phyloP scores from a whole-genome alignment of 2,113 vertebrate genomes.

The Chrysochloris asiatica region DNA sequence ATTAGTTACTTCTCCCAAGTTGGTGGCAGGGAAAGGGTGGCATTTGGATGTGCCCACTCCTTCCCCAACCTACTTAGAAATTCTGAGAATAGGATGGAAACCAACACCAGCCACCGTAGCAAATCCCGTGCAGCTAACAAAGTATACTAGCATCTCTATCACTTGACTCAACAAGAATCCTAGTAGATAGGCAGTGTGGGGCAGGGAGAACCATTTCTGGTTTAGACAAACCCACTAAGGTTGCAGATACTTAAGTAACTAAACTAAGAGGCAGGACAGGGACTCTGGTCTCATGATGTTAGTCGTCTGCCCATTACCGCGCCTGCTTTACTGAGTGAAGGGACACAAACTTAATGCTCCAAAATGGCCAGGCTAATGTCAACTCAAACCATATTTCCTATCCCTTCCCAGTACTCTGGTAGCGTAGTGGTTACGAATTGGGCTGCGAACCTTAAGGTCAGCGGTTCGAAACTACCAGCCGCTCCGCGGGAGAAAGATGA shows the following conservation, averaged over 20 bases:
- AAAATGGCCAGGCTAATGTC: too few relatives aligned
- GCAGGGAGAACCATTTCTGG: background rate
- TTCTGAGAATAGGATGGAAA: background rate
- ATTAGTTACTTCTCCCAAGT: background rate
- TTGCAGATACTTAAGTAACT: background rate
- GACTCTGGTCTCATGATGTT: background rate
- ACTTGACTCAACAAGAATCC: background rate
- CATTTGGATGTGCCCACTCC: background rate
- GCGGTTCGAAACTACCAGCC: too few relatives aligned
- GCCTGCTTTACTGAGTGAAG: background rate
- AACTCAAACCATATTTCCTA: too few relatives aligned
- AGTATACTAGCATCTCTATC: background rate
- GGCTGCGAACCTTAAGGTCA: too few relatives aligned
- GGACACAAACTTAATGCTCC: too few relatives aligned
- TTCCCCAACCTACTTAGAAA: background rate
- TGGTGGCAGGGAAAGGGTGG: background rate
- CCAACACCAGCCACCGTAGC: background rate
- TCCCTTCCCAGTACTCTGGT: too few relatives aligned
- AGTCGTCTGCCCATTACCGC: accelerated
- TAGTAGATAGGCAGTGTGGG: background rate
- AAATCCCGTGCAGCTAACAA: background rate
- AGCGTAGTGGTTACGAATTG: too few relatives aligned
- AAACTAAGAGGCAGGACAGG: background rate
- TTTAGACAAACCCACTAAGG: background rate
- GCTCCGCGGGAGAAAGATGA: too few relatives aligned